Conservation (phyloP, 2,888 invertebrate genomes). For the Pterobdella sp. region DNA sequence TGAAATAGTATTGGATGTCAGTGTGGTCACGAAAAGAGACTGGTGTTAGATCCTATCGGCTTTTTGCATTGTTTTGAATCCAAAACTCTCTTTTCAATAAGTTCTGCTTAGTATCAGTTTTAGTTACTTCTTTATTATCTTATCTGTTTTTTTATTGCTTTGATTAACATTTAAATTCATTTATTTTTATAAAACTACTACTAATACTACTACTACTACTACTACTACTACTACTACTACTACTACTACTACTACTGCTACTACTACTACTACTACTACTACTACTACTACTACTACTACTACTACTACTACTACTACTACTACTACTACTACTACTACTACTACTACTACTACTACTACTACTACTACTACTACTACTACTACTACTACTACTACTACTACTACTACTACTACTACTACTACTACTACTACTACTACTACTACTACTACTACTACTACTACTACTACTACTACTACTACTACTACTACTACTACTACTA, state of each 20-base stretch:
- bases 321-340: conserved; percentile 1
- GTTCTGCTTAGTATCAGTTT: no score
- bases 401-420: conserved; percentile 1
- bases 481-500: conserved; percentile 18
- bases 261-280: conserved; percentile 1
- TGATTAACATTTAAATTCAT: no score
- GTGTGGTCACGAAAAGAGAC: no score
- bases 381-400: conserved; percentile 1
- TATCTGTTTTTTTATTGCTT: no score
- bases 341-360: conserved; percentile 1
- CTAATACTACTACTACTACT: neutral
- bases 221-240: conserved; percentile 1
- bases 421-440: conserved; percentile 6
- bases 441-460: conserved; percentile 5
- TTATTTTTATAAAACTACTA: neutral
- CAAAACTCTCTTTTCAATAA: no score
- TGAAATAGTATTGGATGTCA: no score
- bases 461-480: conserved; percentile 15
- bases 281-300: conserved; percentile 1
- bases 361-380: conserved; percentile 6
- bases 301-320: conserved; percentile 6
- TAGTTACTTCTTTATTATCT: no score
- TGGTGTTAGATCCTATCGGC: no score
- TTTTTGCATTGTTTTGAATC: no score
- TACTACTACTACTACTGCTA: conserved; percentile 4